A percentile compares a stretch with the other conserved stretches of the same genome.
These are phyloP conservation scores for Myiagra hebetior DNA, from an alignment of 2,113 vertebrate genomes.

Conservation along the genomic window DNA sequence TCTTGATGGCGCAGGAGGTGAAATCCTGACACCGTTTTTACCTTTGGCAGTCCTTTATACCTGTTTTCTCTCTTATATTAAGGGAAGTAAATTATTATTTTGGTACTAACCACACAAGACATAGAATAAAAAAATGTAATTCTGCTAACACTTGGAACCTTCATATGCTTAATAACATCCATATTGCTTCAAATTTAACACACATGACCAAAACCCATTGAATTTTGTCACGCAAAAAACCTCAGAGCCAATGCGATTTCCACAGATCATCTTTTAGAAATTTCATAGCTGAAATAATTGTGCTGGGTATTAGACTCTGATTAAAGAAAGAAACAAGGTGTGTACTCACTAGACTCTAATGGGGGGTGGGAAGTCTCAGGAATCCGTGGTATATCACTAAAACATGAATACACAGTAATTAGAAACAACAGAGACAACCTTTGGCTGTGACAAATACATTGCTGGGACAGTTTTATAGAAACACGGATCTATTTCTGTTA, in stretches of 20 bases:
- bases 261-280: background rate
- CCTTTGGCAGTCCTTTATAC: background rate
- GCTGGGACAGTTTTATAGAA: background rate
- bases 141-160: background rate
- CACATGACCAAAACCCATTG: background rate
- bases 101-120: background rate
- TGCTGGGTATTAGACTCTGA: background rate
- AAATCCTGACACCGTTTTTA: background rate
- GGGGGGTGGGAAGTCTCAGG: conserved; percentile 95
- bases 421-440: background rate
- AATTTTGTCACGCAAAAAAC: background rate
- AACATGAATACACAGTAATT: conserved; percentile 39
- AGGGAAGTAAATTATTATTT: background rate
- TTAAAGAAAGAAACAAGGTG: background rate
- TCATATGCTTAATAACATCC: background rate
- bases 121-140: background rate
- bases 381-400: conserved; percentile 94
- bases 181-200: background rate
- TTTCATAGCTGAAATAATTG: background rate
- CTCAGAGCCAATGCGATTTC: background rate
- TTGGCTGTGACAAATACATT: background rate
- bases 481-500: background rate
- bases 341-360: conserved; percentile 91
- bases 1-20: background rate
- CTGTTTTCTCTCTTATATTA: background rate